Evolutionary conservation across 2,797 vertebrate species (phyloP), one percentile per base, ranked within the genome.

Genomic region (Rhadinocentrus ornatus): DNA sequence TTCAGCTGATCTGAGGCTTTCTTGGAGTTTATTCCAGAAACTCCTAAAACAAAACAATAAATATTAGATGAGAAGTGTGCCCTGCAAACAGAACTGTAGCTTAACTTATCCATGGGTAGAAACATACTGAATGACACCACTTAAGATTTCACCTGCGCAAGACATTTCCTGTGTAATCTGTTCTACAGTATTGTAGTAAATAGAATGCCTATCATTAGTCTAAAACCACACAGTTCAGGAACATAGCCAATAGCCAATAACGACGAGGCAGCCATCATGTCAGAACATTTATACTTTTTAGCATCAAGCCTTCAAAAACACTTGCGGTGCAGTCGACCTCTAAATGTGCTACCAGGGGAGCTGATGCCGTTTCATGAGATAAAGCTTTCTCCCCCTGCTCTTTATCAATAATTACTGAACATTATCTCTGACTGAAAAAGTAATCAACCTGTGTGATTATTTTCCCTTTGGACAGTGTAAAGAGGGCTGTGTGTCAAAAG

Each of bases 401-500:
- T 50, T 63, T 57, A 77, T 72, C 62, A 79, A 69, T 74, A 76
- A 81, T 72, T 70, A 77, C 70, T 37, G 41, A 67, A 69, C 32
- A 27, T 60, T 50, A 56, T 31, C 20, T 59, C 2, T 62, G 39
- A 65, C 37, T 35, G 59, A 37, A 52, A 62, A 26, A 66, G 34
- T 31, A 48, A 22, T 59, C 50, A 64, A 24, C 67, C 24, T 27
- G 32, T 53, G 22, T 3, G 22, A 5, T 3, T 59, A 29, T 46
- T 55, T 60, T 16, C 15, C 52, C 62, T 56, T 62, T 31, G 0
- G 11, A 31, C 31, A 39, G 48, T 18, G 32, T 22, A 20, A 73
- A 61, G 37, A 65, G 57, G 3, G 6, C 13, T 13, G 39, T 24
- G 3, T 3, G 4, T 27, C 56, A 34, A 13, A 59, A 20, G 57